Conservation (phyloP, 2,888 invertebrate species). For the Trichopoda pennipes region DNA sequence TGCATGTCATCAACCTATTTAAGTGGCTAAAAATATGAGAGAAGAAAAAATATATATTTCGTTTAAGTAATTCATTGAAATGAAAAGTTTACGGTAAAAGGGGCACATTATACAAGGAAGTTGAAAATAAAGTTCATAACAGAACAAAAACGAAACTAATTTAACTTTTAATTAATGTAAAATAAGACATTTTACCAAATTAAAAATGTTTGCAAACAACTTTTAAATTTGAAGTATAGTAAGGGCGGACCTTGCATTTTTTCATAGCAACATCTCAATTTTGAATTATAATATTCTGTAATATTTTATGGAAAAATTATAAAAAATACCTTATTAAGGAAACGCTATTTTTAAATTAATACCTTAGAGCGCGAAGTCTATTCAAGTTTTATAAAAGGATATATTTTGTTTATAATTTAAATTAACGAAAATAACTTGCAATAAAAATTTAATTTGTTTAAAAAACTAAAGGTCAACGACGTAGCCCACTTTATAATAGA, state of each 20-base stretch:
- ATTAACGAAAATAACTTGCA: too few relatives aligned
- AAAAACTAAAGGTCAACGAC: too few relatives aligned
- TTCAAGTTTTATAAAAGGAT: too few relatives aligned
- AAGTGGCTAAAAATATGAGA: slow-evolving; percentile 2
- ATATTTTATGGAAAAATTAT: too few relatives aligned
- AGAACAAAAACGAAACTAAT: slow-evolving; percentile 16
- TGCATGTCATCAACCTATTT: slow-evolving; percentile 61
- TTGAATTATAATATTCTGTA: too few relatives aligned
- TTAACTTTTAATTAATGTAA: slow-evolving; percentile 49
- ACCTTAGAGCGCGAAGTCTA: too few relatives aligned
- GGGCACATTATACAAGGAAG: neutral
- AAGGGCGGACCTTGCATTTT: neutral
- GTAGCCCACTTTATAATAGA: too few relatives aligned
- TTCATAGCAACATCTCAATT: neutral
- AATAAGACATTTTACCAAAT: neutral
- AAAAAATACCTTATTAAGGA: too few relatives aligned
- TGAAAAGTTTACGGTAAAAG: neutral
- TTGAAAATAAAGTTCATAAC: slow-evolving; percentile 11
- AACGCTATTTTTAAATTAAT: too few relatives aligned
- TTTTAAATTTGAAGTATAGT: neutral
- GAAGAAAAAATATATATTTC: neutral
- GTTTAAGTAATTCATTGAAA: neutral
- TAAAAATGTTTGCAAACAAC: neutral
- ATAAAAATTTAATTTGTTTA: too few relatives aligned
- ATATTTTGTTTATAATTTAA: too few relatives aligned